Conservation (phyloP, 2,797 vertebrate genomes). For the Vireo griseus region DNA sequence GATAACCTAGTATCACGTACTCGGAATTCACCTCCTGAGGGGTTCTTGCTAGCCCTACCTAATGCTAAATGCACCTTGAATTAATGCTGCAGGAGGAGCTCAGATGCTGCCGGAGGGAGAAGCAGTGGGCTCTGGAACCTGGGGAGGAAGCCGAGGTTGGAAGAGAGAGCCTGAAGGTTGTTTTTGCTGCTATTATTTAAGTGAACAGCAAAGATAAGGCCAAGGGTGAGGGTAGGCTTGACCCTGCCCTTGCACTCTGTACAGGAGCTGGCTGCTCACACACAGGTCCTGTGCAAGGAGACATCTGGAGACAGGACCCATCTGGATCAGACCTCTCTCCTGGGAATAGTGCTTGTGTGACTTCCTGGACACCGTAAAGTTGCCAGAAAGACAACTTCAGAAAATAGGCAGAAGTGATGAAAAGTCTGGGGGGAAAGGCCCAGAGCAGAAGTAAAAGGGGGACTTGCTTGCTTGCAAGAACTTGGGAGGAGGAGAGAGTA, state of each 20-base stretch:
- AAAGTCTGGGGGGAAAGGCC: neutral
- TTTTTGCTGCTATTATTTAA: neutral
- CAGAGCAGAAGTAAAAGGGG: neutral
- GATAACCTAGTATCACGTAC: neutral
- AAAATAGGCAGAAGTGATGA: neutral
- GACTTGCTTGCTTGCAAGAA: neutral
- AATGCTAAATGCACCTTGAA: neutral
- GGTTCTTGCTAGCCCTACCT: neutral
- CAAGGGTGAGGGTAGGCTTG: rapidly evolving
- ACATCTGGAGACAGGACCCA: slow-evolving; percentile 16
- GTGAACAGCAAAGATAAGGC: neutral
- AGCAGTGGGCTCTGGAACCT: neutral
- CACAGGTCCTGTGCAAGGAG: neutral
- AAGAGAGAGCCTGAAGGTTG: neutral
- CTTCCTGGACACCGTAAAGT: neutral
- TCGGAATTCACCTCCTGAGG: neutral
- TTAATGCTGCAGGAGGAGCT: neutral
- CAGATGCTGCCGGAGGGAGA: neutral
- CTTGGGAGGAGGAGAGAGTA: neutral
- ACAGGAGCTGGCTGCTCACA: neutral
- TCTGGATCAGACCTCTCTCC: neutral
- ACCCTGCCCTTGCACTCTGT: neutral
- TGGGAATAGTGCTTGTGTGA: neutral
- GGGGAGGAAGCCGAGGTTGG: neutral
- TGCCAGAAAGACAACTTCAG: neutral